Evolutionary conservation across 2,113 vertebrate species (phyloP), one percentile per base, ranked within the genome.

Genomic region (Empidonax traillii): DNA sequence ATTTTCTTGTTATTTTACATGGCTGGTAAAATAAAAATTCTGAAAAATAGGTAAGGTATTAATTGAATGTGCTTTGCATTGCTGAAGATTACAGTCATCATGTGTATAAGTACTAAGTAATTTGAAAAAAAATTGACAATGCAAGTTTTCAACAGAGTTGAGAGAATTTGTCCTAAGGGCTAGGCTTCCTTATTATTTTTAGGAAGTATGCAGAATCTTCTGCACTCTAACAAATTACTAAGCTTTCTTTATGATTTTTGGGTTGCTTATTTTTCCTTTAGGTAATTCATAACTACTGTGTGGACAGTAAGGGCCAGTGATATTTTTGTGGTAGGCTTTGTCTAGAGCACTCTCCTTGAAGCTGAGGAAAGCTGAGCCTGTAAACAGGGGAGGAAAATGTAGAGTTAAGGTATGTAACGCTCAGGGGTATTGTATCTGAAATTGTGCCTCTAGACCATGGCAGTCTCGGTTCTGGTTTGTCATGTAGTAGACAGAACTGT

Each of bases 221-320:
- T 69, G 8, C 21, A 69, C 2, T 2, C 27, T 61, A 77, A 37
- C 4, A 75, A 58, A 59, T 87, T 5, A 51, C 11, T 31, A 35
- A 28, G 2, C 33, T 47, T 31, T 23, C 12, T 43, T 83, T 9
- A 24, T 31, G 9, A 11, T 33, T 44, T 46, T 68, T 58, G 49
- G 4, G 6, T 56, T 75, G 5, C 4, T 58, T 63, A 5, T 33
- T 63, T 67, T 63, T 39, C 31, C 66, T 62, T 67, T 41, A 30
- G 9, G 8, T 21, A 69, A 67, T 22, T 53, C 9, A 37, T 23
- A 88, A 27, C 9, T 69, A 21, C 21, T 22, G 27, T 43, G 14
- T 1, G 6, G 22, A 18, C 3, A 15, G 3, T 46, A 49, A 46
- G 12, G 23, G 4, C 10, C 8, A 30, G 3, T 86, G n/a, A 20